A percentile compares a stretch with the other conserved stretches of the same genome.
phyloP scores from a whole-genome alignment of 30 jellyfish, hydroid and myxozoan genomes.

The Clytia hemisphaerica region DNA sequence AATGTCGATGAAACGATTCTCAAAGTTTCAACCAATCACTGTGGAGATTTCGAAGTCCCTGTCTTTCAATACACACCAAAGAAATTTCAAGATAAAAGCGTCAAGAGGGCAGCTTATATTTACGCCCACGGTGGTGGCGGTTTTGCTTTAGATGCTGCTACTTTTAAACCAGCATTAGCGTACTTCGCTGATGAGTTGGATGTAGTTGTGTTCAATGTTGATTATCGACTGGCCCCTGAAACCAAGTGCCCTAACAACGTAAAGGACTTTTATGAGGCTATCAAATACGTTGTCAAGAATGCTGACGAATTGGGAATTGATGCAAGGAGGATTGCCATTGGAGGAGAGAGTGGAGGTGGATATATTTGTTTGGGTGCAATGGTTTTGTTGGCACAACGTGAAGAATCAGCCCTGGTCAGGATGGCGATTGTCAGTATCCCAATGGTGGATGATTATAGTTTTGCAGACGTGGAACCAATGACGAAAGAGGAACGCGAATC shows the following conservation, averaged over 20 bases:
- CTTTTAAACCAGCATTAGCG: constrained; percentile 16
- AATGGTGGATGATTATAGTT: constrained; percentile 26
- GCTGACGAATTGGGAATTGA: constrained; percentile 31
- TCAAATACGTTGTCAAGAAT: constrained; percentile 25
- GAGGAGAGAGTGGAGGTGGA: constrained; percentile 50
- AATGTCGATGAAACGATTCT: no score
- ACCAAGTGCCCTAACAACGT: constrained; percentile 47
- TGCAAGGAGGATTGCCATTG: constrained; percentile 28
- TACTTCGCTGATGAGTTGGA: not conserved
- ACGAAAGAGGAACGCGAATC: constrained; percentile 26
- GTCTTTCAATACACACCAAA: constrained; percentile 31
- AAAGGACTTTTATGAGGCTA: constrained; percentile 32
- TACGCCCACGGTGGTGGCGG: constrained; percentile 45
- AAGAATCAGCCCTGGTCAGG: constrained; percentile 26
- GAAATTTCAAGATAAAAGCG: not conserved
- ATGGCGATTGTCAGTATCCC: constrained; percentile 24
- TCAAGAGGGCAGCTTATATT: constrained; percentile 36
- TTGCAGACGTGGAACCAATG: constrained; percentile 32
- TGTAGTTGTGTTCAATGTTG: constrained; percentile 29
- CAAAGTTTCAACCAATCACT: constrained; percentile 39
- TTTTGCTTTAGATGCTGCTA: constrained; percentile 23
- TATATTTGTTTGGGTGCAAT: constrained; percentile 26
- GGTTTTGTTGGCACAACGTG: constrained; percentile 36
- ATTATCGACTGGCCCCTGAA: constrained; percentile 44
- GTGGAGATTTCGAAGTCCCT: constrained; percentile 26